Conservation (phyloP, 1,140 invertebrate genomes). For the Nasonia longicornis region DNA sequence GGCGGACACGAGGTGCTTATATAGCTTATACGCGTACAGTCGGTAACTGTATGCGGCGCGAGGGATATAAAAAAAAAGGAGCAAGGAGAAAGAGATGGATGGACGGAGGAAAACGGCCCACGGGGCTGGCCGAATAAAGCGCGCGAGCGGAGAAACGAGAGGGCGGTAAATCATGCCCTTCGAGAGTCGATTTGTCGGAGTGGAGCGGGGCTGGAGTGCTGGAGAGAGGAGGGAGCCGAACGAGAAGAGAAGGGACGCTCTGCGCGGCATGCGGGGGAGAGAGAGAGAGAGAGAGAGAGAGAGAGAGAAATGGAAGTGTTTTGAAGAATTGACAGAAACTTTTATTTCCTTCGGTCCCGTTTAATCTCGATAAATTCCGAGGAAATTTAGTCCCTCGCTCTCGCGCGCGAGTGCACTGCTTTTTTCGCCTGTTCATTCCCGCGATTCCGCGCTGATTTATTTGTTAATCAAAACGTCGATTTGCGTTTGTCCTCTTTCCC, state of each 20-base stretch:
- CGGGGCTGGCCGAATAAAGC: constrained; percentile 26
- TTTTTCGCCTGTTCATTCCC: constrained; percentile 11
- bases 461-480: constrained; percentile 29
- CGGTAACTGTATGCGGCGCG: background rate
- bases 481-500: background rate
- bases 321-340: constrained; percentile 39
- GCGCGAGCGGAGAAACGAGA: constrained; percentile 37
- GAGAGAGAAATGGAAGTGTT: background rate
- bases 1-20: constrained; percentile 1
- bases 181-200: constrained; percentile 35
- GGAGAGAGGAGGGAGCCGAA: background rate
- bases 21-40: background rate
- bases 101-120: background rate
- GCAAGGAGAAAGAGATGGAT: constrained; percentile 10
- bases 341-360: constrained; percentile 29
- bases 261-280: background rate
- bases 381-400: constrained; percentile 6
- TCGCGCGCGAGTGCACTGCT: background rate
- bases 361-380: constrained; percentile 34
- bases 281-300: background rate
- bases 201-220: background rate
- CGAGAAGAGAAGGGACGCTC: background rate
- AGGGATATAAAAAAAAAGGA: constrained; percentile 5
- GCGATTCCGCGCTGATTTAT: constrained; percentile 7
- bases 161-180: constrained; percentile 41